Percentiles rank a stretch among this genome's conserved stretches.
Conservation (phyloP, 2,888 invertebrate genomes). For the Mythimna lalbum region DNA sequence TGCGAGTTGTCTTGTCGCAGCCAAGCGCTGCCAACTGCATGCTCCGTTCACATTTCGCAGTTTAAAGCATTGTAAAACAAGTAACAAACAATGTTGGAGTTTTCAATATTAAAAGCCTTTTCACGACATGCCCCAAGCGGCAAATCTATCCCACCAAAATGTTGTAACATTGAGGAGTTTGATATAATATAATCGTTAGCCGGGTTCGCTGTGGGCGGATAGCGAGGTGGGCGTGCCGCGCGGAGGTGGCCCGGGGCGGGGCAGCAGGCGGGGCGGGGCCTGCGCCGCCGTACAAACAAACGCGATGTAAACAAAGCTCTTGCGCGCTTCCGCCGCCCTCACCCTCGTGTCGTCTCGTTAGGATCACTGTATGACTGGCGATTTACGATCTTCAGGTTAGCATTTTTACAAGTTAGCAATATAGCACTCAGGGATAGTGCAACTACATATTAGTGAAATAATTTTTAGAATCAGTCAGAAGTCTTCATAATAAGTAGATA, state of each 20-base stretch:
- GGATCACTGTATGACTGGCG: neutral
- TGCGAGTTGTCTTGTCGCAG: no score
- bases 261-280: constrained; percentile 1
- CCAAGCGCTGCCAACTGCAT: no score
- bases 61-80: no score
- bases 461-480: no score
- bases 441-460: no score
- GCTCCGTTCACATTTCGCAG: no score
- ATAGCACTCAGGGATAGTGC: no score
- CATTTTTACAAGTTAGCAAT: neutral
- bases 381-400: neutral
- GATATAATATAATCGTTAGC: neutral
- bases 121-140: no score
- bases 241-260: constrained; percentile 7
- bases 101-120: no score
- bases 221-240: constrained; percentile 28
- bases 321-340: constrained; percentile 19
- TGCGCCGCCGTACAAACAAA: constrained; percentile 10
- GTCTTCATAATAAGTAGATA: no score
- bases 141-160: neutral
- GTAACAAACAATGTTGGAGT: no score
- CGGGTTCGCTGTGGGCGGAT: constrained; percentile 21
- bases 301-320: constrained; percentile 50
- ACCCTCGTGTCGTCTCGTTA: neutral
- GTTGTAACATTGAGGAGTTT: neutral